Conservation (phyloP, 2,888 invertebrate species). For the Scelioninae gen. 1 region DNA sequence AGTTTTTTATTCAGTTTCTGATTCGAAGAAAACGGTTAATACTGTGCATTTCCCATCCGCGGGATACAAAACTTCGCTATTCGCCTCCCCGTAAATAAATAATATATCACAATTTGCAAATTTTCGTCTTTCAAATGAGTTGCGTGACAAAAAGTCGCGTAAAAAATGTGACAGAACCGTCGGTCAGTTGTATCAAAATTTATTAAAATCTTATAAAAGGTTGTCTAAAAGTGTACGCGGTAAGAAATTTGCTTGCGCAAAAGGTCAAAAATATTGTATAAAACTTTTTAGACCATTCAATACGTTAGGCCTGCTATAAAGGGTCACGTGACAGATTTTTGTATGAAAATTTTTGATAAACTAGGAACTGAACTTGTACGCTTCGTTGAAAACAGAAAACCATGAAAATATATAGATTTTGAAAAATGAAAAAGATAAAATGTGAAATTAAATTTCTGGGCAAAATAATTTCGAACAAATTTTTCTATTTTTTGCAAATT, state of each 20-base stretch:
- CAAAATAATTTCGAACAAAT: too few species aligned
- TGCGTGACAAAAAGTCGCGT: conserved; percentile 36
- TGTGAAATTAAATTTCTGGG: too few species aligned
- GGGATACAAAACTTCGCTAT: too few species aligned
- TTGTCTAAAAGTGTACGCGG: conserved; percentile 54
- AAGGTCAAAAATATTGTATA: conserved; percentile 59
- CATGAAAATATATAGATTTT: too few species aligned
- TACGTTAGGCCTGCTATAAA: conserved; percentile 53
- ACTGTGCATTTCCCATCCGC: too few species aligned
- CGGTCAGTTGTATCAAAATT: conserved; percentile 51
- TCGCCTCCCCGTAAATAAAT: conserved; percentile 45
- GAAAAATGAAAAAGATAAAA: too few species aligned
- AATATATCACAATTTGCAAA: conserved; percentile 66
- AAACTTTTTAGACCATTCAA: conserved; percentile 45
- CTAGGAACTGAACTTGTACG: neutral
- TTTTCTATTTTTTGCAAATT: too few species aligned
- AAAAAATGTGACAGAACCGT: conserved; percentile 58
- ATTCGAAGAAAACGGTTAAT: too few species aligned
- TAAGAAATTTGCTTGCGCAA: conserved; percentile 55
- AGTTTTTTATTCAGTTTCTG: too few species aligned
- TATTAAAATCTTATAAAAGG: conserved; percentile 60
- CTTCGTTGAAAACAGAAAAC: too few species aligned
- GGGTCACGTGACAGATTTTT: neutral
- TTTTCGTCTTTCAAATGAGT: conserved; percentile 46
- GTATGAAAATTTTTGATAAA: neutral